Base-by-base conservation (phyloP, 2,888 invertebrate species). In the Spilosoma lubricipeda region DNA sequence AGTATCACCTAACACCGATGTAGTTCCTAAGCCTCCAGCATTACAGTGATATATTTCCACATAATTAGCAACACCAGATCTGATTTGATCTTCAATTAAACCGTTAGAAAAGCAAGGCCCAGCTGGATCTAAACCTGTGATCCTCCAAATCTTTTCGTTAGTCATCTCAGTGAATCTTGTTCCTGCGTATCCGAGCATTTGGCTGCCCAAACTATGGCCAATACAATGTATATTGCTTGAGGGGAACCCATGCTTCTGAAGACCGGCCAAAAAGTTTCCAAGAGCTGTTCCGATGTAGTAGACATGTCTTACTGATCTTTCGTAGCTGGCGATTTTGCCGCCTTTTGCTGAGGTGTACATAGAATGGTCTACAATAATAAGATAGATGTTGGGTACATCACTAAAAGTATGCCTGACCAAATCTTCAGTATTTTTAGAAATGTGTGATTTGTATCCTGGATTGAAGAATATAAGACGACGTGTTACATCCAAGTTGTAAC, bases 1-100 rank as follows among this genome's bases (percentile, higher is more conserved):
- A 0, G 93, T 93, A 77, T 96, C 96, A 39, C 96, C 97, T 33
- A 96, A 83, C 0, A 96, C 94, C 45, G 93, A 90, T 1, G 93
- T 95, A 0, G 96, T 95, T 2, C 96, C 96, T 20, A 96, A 87
- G 0, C 94, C 94, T 5, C 96, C 97, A 65, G 95, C 96, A 78
- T 96, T 96, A 13, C 97, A 97, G 86, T 97, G 97, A 79, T 96
- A 95, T 0, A 96, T 95, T 87, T 97, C 97, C 0, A 97, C 97
- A 83, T 96, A 96, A 8, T 93, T 88, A 0, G 96, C 97, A 33
- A 97, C 96, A 3, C 95, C 94, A 56, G 94, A 93, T 75, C 96
- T 92, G 1, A 97, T 90, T 76, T 96, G 94, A 64, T 96, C 91
- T 33, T 93, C 89, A 2, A 92, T 90, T 0, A 92, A 86, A 56